Evolutionary conservation across 2,888 invertebrate species (phyloP).

Genomic region (Acheta domesticus): DNA sequence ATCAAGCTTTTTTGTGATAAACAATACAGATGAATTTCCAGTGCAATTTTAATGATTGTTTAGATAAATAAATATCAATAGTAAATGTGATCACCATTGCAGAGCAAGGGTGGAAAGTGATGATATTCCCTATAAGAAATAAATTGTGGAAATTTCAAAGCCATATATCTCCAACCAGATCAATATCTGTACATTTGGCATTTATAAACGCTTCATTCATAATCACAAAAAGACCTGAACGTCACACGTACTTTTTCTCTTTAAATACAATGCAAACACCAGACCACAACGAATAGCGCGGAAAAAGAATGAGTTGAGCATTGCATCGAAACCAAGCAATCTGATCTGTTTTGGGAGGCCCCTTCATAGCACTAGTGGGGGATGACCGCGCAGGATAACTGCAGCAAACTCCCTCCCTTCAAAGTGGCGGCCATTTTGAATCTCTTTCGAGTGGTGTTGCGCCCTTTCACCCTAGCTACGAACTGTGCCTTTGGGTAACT

Average conservation of each 20-base stretch:
- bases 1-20: no score
- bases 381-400: neutral
- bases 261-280: neutral
- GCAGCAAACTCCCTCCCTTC: neutral
- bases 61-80: neutral
- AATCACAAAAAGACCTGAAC: neutral
- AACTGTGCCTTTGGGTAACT: no score
- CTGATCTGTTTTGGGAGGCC: neutral
- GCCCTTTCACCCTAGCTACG: no score
- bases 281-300: neutral
- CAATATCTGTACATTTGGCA: conserved; percentile 11
- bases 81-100: neutral
- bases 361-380: neutral
- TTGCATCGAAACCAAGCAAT: neutral
- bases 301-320: neutral
- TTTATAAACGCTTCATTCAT: neutral
- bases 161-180: neutral
- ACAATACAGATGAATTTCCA: neutral
- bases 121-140: neutral
- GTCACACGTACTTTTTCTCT: neutral
- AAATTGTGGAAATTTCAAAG: neutral
- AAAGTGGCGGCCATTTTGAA: neutral
- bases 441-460: neutral
- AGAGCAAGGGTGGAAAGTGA: neutral
- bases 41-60: neutral